Base-by-base conservation (phyloP, 2,113 vertebrate genomes). In the Aspidoscelis tigris region DNA sequence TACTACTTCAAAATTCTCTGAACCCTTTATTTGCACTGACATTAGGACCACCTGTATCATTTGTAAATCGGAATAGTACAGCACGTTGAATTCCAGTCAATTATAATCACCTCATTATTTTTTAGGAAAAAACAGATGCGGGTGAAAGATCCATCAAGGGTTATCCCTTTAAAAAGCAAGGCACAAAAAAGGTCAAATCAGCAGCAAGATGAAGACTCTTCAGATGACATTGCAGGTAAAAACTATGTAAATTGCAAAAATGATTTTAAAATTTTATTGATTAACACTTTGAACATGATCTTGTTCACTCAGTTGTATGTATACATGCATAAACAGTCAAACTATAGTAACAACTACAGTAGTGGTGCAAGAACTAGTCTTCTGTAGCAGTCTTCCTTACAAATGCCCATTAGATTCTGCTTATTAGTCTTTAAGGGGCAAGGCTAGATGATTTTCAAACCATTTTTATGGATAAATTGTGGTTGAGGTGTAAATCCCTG, bases 221-320 rank as follows among this genome's bases (percentile, higher is more conserved):
- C 99, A 65, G 99, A 99, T 91, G 99, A 99, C 94, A 95, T 98
- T 95, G 95, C 97, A 89, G 97, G 99, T 99, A 96, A 95, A 87
- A 9, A 43, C 3, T 75, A 21, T 75, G 8, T 41, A 14, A 73
- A 50, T 50, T 50, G 8, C 47, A 50, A 50, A 50, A 50, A 5
- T 50, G 47, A 50, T 50, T 50, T 50, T 50, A 50, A 50, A 50
- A 50, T 50, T 50, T 50, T 50, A 50, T 50, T 50, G 33, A 50
- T 50, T 50, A 50, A 50, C 5, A 50, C 47, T 50, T 50, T 6
- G 47, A 50, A 50, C 47, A 50, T 50, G 5, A 50, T 50, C 47
- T 50, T 50, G 47, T 50, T 5, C 47, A 50, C 8, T 50, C 8
- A 50, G 47, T 50, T 50, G 8, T 50, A 18, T 18, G 58, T 61